phyloP scores from a whole-genome alignment of 2,113 vertebrate genomes.

The Agapornis roseicollis region DNA sequence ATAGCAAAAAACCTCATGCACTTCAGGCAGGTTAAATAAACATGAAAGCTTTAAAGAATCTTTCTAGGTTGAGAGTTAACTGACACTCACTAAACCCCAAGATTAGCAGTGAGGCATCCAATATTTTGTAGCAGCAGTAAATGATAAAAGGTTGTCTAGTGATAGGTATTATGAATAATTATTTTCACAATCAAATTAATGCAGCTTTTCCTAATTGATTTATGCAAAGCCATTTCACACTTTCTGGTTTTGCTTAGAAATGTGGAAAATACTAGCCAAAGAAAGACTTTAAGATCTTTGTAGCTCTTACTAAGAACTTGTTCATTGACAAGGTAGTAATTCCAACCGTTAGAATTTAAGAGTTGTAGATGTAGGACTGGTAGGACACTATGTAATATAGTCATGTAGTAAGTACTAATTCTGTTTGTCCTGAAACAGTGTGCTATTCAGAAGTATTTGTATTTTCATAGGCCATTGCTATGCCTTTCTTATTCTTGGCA shows the following conservation, averaged over 20 bases:
- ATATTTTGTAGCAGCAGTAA: not conserved
- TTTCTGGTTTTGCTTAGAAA: not conserved
- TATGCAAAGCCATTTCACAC: not conserved
- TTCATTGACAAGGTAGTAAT: not conserved
- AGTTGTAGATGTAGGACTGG: not conserved
- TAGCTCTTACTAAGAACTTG: not conserved
- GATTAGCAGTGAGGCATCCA: not conserved
- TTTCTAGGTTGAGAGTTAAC: not conserved
- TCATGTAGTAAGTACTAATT: not conserved
- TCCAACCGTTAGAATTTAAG: not conserved
- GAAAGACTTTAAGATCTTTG: not conserved
- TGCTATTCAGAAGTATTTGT: not conserved
- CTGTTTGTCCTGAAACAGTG: not conserved
- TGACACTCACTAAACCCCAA: not conserved
- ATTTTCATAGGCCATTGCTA: not conserved
- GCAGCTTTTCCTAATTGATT: fast-evolving
- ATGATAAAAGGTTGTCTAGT: not conserved
- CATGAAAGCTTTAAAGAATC: not conserved
- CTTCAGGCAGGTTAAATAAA: not conserved
- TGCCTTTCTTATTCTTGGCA: not conserved
- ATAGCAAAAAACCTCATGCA: fast-evolving
- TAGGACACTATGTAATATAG: not conserved
- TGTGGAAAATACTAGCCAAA: not conserved
- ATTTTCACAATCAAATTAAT: not conserved
- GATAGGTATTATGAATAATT: not conserved